Evolutionary conservation across 92 coral and sea anemone species (phyloP).

Genomic region (Diadumene lineata): DNA sequence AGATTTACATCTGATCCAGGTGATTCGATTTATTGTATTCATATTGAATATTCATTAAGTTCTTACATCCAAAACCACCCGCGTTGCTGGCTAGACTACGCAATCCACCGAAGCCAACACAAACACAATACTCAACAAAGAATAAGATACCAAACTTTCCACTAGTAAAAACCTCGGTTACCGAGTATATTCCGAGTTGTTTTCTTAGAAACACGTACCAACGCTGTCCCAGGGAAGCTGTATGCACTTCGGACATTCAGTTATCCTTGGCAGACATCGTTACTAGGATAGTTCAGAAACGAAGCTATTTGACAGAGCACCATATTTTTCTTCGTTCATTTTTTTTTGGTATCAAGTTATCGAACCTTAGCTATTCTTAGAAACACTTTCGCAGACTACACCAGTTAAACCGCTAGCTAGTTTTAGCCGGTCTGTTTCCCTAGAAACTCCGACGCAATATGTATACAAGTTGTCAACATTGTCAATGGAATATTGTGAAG

Average conservation of each 20-base stretch:
- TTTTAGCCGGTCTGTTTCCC: not conserved
- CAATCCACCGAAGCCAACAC: not conserved
- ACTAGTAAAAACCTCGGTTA: too few species aligned
- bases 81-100: not conserved
- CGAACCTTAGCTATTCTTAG: not conserved
- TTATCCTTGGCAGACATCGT: too few species aligned
- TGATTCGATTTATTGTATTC: conserved; percentile 8
- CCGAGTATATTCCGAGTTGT: not conserved
- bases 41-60: conserved; percentile 3
- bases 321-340: too few species aligned
- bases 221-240: too few species aligned
- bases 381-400: not conserved
- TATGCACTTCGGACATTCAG: too few species aligned
- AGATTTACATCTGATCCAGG: not conserved
- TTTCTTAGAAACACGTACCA: not conserved
- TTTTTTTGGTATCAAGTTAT: not conserved
- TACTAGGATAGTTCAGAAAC: too few species aligned
- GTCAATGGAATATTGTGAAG: too few species aligned
- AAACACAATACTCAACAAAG: too few species aligned
- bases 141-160: too few species aligned
- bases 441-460: not conserved
- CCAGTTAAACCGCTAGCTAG: not conserved
- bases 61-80: not conserved
- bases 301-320: too few species aligned
- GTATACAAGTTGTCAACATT: too few species aligned